Base-by-base conservation (phyloP, 2,113 vertebrate species). In the Pedetes capensis region DNA sequence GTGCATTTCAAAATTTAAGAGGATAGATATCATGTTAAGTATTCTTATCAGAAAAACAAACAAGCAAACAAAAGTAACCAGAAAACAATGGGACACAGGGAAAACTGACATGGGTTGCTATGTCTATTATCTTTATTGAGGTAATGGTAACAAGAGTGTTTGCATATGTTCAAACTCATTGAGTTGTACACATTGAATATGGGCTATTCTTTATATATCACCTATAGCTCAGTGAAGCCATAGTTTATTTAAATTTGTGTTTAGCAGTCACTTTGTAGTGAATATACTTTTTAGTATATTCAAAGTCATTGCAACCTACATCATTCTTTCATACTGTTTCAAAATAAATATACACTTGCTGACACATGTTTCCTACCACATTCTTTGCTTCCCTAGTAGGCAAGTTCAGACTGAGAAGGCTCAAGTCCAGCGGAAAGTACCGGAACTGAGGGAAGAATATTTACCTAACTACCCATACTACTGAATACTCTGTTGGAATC, bases 401-500 rank as follows among this genome's bases (percentile, higher is more conserved):
- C 97, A 79, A 93, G 97, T 98, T 97, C 95, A 97, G 95, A 97
- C 98, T 68, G 34, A 97, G 27, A 95, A 71, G 61, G 91, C 69
- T 92, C 97, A 96, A 98, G 97, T 96, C 94, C 93, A 42, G 78
- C 16, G 88, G 85, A 97, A 97, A 97, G 95, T 96, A 95, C 87
- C 94, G 1, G 96, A 96, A 63, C 79, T 32, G n/a, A 89, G 78
- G 95, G 88, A 97, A 96, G 79, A 74, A 17, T 96, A 87, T 92
- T 97, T 97, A 76, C 89, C 29, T 96, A 96, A 63, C 88, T 91
- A 95, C 95, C 93, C 94, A 97, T 85, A 44, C 29, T 57, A 96
- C 69, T 16, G 61, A 96, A 97, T 95, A 76, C 93, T 97, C 97
- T 96, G 88, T 93, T 96, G 82, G 97, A 97, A 96, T 96, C 82